A percentile compares a stretch with the other conserved stretches of the same genome.
Evolutionary conservation across 2,113 vertebrate genomes (phyloP).

Genomic region (Eclectus roratus): DNA sequence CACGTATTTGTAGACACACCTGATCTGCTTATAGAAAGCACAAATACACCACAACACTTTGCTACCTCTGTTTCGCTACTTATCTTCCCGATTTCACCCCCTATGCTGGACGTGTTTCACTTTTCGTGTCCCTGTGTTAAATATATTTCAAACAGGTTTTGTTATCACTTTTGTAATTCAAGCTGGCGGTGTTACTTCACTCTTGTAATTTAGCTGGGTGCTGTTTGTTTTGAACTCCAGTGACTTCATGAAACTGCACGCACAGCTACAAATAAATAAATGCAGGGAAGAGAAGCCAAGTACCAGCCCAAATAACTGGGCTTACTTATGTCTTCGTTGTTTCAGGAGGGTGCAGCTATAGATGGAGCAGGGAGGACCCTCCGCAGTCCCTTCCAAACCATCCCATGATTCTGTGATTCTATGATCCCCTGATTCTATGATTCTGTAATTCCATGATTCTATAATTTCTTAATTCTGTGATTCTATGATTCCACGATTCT

Average conservation of each 20-base stretch:
- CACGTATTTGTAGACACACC: rapidly evolving
- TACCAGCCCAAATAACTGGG: neutral
- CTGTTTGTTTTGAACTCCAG: too few species aligned
- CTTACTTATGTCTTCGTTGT: neutral
- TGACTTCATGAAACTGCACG: neutral
- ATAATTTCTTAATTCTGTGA: too few species aligned
- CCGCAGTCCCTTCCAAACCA: neutral
- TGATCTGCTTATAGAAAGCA: neutral
- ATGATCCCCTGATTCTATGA: neutral
- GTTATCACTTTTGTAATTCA: neutral
- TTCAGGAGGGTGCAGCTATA: neutral
- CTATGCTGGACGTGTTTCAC: neutral
- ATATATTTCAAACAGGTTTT: neutral
- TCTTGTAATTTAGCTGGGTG: neutral
- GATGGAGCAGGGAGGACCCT: neutral
- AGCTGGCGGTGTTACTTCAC: neutral
- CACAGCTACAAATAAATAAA: neutral
- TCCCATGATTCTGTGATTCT: neutral
- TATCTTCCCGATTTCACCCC: too few species aligned
- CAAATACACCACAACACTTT: rapidly evolving
- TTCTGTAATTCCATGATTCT: neutral
- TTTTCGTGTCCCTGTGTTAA: neutral
- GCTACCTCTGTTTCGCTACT: neutral
- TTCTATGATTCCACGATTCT: neutral
- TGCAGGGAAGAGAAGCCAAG: neutral